Percentiles rank a stretch among this genome's conserved stretches.
These are phyloP conservation scores for Chelmon rostratus DNA, from an alignment of 2,797 vertebrate species.

Conservation along the genomic window DNA sequence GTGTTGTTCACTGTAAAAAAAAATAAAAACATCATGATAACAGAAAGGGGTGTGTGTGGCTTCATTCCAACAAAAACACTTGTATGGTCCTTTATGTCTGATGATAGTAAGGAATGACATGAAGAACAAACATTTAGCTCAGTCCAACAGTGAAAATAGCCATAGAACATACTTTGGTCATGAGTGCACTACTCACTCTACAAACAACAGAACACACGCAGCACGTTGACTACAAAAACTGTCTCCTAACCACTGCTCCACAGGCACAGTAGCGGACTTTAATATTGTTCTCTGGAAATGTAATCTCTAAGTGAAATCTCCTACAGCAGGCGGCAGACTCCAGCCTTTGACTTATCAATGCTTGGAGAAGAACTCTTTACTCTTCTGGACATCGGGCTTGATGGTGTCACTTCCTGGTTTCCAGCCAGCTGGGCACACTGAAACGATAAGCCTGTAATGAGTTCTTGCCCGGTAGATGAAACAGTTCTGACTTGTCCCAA, in stretches of 20 bases:
- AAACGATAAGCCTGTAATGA: conserved; percentile 71
- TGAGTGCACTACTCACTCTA: conserved; percentile 36
- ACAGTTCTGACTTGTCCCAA: conserved; percentile 21
- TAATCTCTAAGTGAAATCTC: conserved; percentile 58
- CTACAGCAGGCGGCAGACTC: conserved; percentile 78
- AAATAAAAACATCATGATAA: background rate
- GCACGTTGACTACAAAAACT: conserved; percentile 21
- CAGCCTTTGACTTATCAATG: conserved; percentile 85
- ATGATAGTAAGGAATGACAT: conserved; percentile 26
- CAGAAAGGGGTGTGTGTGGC: background rate
- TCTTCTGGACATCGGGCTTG: conserved; percentile 96
- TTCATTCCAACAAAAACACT: conserved; percentile 16
- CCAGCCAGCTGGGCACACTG: conserved; percentile 99
- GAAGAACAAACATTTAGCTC: conserved; percentile 18
- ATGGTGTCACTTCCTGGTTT: conserved; percentile 98
- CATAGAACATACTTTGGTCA: conserved; percentile 51
- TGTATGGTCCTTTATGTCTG: conserved; percentile 23
- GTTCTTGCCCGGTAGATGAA: conserved; percentile 38
- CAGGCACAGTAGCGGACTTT: conserved; percentile 57
- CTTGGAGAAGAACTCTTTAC: conserved; percentile 98
- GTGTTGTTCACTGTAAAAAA: conserved; percentile 27
- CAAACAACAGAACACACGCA: conserved; percentile 42
- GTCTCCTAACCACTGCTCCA: conserved; percentile 24
- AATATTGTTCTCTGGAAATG: conserved; percentile 59
- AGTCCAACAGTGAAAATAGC: conserved; percentile 21